These are phyloP conservation scores for Melanaphis sacchari DNA, from an alignment of 1,140 invertebrate species.

Conservation along the genomic window DNA sequence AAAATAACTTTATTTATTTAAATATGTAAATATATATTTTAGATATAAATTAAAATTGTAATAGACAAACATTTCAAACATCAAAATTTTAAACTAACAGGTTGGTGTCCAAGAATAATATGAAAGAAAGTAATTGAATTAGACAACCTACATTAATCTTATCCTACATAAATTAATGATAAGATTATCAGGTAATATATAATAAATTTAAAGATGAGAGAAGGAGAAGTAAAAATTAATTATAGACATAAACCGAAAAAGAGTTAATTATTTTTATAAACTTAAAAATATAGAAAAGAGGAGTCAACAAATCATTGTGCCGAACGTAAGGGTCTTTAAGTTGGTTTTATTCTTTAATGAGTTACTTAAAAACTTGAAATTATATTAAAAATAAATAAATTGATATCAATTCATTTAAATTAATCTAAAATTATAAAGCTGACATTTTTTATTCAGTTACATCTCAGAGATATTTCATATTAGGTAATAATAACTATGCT, in stretches of 20 bases:
- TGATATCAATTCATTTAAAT: too few relatives aligned
- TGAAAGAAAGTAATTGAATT: neutral
- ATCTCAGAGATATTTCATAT: neutral
- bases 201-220: neutral
- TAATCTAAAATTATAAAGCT: too few relatives aligned
- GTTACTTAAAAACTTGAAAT: too few relatives aligned
- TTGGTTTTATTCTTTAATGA: too few relatives aligned
- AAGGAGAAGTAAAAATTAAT: neutral
- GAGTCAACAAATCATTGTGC: neutral
- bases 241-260: neutral
- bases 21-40: neutral
- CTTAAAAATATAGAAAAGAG: neutral
- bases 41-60: neutral
- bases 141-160: neutral
- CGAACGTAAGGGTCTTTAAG: neutral
- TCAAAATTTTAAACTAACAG: too few relatives aligned
- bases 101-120: neutral
- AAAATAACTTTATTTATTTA: neutral
- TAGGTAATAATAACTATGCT: neutral
- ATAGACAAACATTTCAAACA: neutral
- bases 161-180: neutral
- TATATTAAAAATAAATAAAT: too few relatives aligned
- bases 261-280: neutral
- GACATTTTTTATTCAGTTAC: neutral
- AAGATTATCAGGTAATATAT: neutral